Evolutionary conservation across 2,888 invertebrate genomes (phyloP).

Genomic region (Matsumyia berberina): DNA sequence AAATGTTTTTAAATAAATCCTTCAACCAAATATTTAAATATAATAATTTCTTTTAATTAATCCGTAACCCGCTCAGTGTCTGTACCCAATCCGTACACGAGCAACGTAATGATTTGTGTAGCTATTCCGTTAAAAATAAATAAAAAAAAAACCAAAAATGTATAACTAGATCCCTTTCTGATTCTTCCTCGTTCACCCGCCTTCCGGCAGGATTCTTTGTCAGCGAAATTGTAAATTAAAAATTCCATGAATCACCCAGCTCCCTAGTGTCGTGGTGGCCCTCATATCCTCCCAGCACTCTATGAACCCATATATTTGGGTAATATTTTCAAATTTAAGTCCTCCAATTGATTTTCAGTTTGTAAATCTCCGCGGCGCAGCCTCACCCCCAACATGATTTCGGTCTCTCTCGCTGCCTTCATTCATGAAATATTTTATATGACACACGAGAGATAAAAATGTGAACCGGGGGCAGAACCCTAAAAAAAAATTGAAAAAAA

Average conservation of each 20-base stretch:
- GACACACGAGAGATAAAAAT: slow-evolving; percentile 67
- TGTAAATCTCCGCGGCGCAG: slow-evolving; percentile 46
- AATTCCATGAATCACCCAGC: slow-evolving; percentile 56
- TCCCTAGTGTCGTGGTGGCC: not conserved
- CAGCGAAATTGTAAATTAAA: slow-evolving; percentile 63
- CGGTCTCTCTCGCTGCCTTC: slow-evolving; percentile 12
- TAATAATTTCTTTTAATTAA: not conserved
- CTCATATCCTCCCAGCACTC: not conserved
- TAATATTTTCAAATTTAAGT: slow-evolving; percentile 67
- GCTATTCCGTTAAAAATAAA: no score
- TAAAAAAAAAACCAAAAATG: not conserved
- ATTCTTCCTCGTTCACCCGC: not conserved
- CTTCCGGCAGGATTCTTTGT: not conserved
- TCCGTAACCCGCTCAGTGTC: not conserved
- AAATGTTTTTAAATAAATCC: no score
- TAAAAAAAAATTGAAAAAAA: slow-evolving; percentile 16
- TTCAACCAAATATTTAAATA: not conserved
- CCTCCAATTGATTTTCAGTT: slow-evolving; percentile 72
- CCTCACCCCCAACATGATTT: not conserved
- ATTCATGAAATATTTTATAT: slow-evolving; percentile 60
- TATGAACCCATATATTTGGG: slow-evolving; percentile 32
- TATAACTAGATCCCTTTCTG: slow-evolving; percentile 29
- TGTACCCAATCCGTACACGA: not conserved
- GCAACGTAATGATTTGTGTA: slow-evolving; percentile 14
- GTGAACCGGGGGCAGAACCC: slow-evolving; percentile 2